Evolutionary conservation across 2,797 vertebrate genomes (phyloP).

Genomic region (Nannoperca australis): DNA sequence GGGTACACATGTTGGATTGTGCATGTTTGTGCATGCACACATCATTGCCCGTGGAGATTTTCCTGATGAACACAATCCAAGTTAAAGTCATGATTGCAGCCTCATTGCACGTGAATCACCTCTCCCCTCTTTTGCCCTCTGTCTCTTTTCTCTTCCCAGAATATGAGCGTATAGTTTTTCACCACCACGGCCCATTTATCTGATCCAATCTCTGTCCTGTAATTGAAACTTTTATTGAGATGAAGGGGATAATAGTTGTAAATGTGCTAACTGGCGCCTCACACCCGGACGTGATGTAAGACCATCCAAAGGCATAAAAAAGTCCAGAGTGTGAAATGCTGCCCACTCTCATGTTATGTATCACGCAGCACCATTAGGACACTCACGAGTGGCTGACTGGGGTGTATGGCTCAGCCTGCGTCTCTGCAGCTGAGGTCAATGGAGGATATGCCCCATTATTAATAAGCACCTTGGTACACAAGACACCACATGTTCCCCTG

Average conservation of each 20-base stretch:
- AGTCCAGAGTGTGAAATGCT: slow-evolving; percentile 68
- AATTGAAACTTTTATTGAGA: slow-evolving; percentile 85
- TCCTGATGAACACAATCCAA: slow-evolving; percentile 52
- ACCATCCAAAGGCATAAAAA: slow-evolving; percentile 68
- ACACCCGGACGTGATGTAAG: slow-evolving; percentile 70
- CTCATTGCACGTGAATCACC: slow-evolving; percentile 55
- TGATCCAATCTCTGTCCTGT: slow-evolving; percentile 69
- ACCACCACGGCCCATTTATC: slow-evolving; percentile 74
- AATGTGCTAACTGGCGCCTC: slow-evolving; percentile 72
- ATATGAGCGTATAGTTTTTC: slow-evolving; percentile 66
- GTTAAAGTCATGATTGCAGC: slow-evolving; percentile 17
- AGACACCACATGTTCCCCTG: slow-evolving; percentile 21
- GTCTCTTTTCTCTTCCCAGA: slow-evolving; percentile 23
- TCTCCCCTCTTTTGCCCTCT: slow-evolving; percentile 18
- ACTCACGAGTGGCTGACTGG: slow-evolving; percentile 40
- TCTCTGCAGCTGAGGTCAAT: slow-evolving; percentile 41
- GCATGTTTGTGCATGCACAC: slow-evolving; percentile 20
- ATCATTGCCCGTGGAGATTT: slow-evolving; percentile 20
- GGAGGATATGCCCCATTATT: slow-evolving; percentile 56
- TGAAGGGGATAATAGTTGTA: slow-evolving; percentile 79
- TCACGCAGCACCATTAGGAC: slow-evolving; percentile 64
- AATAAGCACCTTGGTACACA: slow-evolving; percentile 56
- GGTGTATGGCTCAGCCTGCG: not conserved
- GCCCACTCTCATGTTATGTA: slow-evolving; percentile 59
- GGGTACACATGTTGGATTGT: not conserved